A percentile compares a stretch with the other conserved stretches of the same genome.
These are phyloP conservation scores for Drosophila phalerata DNA, from an alignment of 2,888 invertebrate species.

Conservation along the genomic window DNA sequence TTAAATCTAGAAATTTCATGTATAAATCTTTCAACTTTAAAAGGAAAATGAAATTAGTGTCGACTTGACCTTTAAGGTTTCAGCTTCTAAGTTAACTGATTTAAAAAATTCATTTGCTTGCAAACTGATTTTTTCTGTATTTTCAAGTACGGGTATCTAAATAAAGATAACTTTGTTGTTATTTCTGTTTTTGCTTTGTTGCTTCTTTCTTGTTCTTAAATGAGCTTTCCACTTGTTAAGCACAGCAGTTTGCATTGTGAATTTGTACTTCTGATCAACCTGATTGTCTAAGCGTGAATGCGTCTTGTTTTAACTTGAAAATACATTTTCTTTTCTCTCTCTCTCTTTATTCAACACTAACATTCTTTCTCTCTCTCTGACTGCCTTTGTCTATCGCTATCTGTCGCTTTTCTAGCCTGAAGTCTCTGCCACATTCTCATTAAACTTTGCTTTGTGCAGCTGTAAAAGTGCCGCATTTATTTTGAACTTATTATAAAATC, in stretches of 20 bases:
- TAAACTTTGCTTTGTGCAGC: conserved; percentile 48
- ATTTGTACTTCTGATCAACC: conserved; percentile 23
- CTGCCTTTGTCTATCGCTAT: neutral
- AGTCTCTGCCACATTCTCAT: conserved; percentile 36
- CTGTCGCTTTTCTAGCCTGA: conserved; percentile 1
- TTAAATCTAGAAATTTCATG: too few relatives aligned
- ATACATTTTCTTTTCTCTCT: neutral
- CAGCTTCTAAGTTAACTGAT: too few relatives aligned
- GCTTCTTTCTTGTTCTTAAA: neutral
- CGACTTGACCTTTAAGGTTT: too few relatives aligned
- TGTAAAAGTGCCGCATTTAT: conserved; percentile 33
- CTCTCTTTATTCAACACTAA: neutral
- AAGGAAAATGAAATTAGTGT: too few relatives aligned
- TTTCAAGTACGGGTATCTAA: neutral
- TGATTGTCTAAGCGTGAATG: conserved; percentile 17
- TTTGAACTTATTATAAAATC: conserved; percentile 48
- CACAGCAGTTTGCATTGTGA: conserved; percentile 14
- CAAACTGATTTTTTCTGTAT: neutral
- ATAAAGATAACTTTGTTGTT: neutral
- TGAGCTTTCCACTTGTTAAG: conserved; percentile 19
- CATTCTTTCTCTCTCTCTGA: neutral
- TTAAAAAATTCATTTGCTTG: neutral
- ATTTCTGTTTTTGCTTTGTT: neutral
- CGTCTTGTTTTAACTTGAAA: conserved; percentile 20
- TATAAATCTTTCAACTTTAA: too few relatives aligned